Percentiles rank a stretch among this genome's conserved stretches.
phyloP scores from a whole-genome alignment of 2,797 vertebrate species.

The Phaenicophaeus curvirostris region DNA sequence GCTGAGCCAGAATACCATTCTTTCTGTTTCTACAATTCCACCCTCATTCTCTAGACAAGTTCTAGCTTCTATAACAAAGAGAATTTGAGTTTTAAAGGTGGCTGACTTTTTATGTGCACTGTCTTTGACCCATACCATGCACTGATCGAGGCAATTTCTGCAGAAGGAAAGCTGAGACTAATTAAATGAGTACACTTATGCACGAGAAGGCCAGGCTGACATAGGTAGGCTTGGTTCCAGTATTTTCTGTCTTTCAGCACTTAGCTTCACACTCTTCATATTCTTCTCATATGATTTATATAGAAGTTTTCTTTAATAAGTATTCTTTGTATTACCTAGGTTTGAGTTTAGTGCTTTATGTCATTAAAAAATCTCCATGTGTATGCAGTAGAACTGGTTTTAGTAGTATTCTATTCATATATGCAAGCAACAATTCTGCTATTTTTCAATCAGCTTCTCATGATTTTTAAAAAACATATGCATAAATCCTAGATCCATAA shows the following conservation, averaged over 20 bases:
- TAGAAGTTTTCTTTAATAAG: background rate
- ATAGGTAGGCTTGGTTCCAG: background rate
- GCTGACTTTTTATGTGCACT: background rate
- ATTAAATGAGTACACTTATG: background rate
- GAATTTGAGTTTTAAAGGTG: background rate
- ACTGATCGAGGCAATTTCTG: background rate
- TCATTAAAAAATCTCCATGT: background rate
- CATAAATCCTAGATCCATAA: background rate
- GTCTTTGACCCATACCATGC: background rate
- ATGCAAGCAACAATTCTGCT: background rate
- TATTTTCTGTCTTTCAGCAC: background rate
- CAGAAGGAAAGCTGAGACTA: background rate
- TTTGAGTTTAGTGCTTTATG: background rate
- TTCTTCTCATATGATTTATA: background rate
- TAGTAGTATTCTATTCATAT: background rate
- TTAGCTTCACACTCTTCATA: background rate
- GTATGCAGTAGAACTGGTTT: background rate
- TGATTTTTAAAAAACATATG: background rate
- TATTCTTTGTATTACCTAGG: background rate
- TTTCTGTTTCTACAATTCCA: background rate
- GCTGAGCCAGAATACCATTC: background rate
- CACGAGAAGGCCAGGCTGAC: background rate
- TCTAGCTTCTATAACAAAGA: background rate
- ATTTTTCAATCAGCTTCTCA: background rate
- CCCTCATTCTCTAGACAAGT: background rate